phyloP scores from a whole-genome alignment of 2,888 invertebrate genomes.

The Ophion costatus region DNA sequence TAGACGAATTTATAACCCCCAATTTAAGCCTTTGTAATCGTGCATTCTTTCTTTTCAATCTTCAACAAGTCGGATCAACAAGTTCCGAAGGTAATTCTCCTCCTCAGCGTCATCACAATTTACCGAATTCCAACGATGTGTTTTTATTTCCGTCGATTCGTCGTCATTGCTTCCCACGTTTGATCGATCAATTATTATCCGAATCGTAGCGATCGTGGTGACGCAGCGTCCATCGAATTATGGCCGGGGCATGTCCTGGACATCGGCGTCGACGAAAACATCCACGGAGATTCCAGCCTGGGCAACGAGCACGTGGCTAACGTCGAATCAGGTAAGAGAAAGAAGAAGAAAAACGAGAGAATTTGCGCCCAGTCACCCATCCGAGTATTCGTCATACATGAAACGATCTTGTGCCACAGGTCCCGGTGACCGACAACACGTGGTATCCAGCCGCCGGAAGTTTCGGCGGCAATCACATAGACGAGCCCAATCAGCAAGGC shows the following conservation, averaged over 20 bases:
- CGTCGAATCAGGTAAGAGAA: slow-evolving; percentile 73
- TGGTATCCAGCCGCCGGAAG: slow-evolving; percentile 85
- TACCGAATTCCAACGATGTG: neutral
- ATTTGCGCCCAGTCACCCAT: neutral
- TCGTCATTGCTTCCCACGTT: neutral
- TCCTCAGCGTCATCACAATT: neutral
- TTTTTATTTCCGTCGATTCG: neutral
- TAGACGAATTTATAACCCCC: no score
- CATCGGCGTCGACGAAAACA: slow-evolving; percentile 71
- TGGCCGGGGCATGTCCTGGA: slow-evolving; percentile 85
- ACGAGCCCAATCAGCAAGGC: slow-evolving; percentile 86
- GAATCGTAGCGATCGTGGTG: slow-evolving; percentile 68
- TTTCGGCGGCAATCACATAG: slow-evolving; percentile 85
- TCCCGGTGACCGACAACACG: slow-evolving; percentile 78
- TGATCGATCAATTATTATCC: neutral
- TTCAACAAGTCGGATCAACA: no score
- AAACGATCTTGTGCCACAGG: slow-evolving; percentile 65
- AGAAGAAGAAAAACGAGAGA: neutral
- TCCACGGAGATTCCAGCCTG: slow-evolving; percentile 77
- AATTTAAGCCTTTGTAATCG: no score
- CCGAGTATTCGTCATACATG: neutral
- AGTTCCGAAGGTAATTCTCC: no score
- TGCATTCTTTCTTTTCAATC: no score
- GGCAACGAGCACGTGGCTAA: slow-evolving; percentile 78
- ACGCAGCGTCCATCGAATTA: slow-evolving; percentile 83